These are phyloP conservation scores for Bacillus rossius DNA, from an alignment of 1,140 invertebrate species.

Conservation along the genomic window DNA sequence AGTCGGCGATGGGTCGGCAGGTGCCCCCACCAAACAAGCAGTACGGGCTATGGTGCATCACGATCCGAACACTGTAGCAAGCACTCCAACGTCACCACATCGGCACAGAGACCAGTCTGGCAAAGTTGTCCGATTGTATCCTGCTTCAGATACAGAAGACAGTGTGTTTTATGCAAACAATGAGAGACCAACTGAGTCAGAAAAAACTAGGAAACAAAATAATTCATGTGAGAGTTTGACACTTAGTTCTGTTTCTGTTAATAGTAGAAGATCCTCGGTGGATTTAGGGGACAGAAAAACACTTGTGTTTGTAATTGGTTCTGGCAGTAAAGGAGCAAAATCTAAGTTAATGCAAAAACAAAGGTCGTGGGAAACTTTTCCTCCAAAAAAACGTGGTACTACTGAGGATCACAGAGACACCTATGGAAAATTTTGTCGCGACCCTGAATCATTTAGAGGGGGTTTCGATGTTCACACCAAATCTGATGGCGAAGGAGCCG, in stretches of 20 bases:
- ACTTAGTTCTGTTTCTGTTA: constrained; percentile 19
- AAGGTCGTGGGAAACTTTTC: constrained; percentile 60
- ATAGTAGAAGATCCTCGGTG: constrained; percentile 15
- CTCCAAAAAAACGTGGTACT: constrained; percentile 44
- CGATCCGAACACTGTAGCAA: constrained; percentile 22
- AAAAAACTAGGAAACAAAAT: constrained; percentile 23
- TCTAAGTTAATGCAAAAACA: constrained; percentile 52
- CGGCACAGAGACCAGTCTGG: constrained; percentile 17
- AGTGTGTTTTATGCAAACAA: constrained; percentile 44
- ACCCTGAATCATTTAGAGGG: constrained; percentile 35
- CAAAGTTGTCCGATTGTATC: constrained; percentile 40
- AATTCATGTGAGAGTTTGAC: constrained; percentile 31
- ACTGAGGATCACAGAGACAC: not conserved
- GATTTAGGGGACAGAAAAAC: constrained; percentile 41
- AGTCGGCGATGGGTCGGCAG: constrained; percentile 20
- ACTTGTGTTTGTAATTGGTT: constrained; percentile 43
- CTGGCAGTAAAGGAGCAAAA: constrained; percentile 35
- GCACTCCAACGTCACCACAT: constrained; percentile 17
- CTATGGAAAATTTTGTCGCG: constrained; percentile 27
- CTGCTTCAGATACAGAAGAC: constrained; percentile 56
- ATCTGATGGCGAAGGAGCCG: too few relatives aligned
- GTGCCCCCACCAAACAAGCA: constrained; percentile 41
- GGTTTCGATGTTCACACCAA: constrained; percentile 19
- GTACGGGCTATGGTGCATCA: constrained; percentile 51
- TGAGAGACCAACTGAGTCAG: not conserved